Evolutionary conservation across 2,797 vertebrate species (phyloP).

Genomic region (Iguana delicatissima): DNA sequence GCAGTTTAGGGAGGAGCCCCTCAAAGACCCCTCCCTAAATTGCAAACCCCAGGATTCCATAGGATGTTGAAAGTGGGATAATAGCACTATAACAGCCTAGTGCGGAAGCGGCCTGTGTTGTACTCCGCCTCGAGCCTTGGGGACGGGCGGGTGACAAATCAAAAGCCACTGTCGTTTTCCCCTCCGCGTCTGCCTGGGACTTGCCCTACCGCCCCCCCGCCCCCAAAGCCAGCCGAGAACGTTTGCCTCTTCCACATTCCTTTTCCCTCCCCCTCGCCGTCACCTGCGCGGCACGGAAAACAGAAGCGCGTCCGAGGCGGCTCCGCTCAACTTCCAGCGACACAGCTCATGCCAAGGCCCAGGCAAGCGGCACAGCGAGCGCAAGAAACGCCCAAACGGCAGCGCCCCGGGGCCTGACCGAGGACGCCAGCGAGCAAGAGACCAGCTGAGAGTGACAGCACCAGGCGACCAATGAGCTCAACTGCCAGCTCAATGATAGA

Average conservation of each 20-base stretch:
- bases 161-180: background rate
- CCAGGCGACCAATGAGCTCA: conserved; percentile 47
- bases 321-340: background rate
- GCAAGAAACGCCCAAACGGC: no score
- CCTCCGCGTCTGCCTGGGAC: no score
- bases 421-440: no score
- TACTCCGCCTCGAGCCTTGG: no score
- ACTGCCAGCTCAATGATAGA: rapidly evolving
- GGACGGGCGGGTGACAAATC: no score
- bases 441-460: conserved; percentile 29
- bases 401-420: background rate
- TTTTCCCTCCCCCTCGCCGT: no score
- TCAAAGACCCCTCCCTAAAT: no score
- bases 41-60: background rate
- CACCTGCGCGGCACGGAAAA: background rate
- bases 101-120: no score
- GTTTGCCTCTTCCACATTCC: background rate
- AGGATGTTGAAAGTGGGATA: no score
- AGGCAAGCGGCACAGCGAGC: rapidly evolving
- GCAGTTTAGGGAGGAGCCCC: no score
- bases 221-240: background rate
- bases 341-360: background rate
- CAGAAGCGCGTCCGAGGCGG: background rate
- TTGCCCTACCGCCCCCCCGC: background rate
- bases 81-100: no score